Evolutionary conservation across 2,888 invertebrate genomes (phyloP), one percentile per base, ranked within the genome.

Genomic region (Cephus pygmeus): DNA sequence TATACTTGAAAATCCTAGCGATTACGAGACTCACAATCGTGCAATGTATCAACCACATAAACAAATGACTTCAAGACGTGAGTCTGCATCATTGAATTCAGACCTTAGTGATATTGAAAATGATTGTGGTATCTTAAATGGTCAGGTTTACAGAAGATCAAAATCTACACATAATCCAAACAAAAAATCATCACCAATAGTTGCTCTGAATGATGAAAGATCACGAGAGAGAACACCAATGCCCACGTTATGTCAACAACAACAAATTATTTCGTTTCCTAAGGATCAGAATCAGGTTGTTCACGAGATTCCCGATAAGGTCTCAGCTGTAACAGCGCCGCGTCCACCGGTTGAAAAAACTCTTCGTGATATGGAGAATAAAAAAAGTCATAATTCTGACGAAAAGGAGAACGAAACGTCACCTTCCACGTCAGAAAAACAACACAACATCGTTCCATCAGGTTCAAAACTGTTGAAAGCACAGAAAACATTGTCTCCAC

Each of bases 1-100:
- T 69, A 82, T 85, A 34, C 84, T 84, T 4, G 85, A 87, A 69
- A 83, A 87, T 23, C 73, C 73, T 76, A 12, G 56, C 56, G 56
- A 56, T 9, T 23, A 9, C 56, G 56, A 56, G 56, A 23, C 1
- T 23, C 56, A 23, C 23, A 23, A 56, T 15, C 9, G 56, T 23
- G 56, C 56, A 56, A 56, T 56, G 23, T 23, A 2, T 56, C 56
- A 56, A 56, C 56, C 56, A 23, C 23, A 56, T 56, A 56, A 56
- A 56, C 23, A 56, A 56, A 23, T 0, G 23, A 56, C 56, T 9
- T 56, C 56, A 23, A 56, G 23, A 56, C 56, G 23, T 23, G 23
- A 9, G 9, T 23, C 2, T 23, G 56, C 23, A 23, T 23, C 56
- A 23, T 56, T 23, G 56, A 56, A 23, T 9, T 23, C 56, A 2